Evolutionary conservation across 2,888 invertebrate genomes (phyloP).

Genomic region (Diachrysia chrysitis): DNA sequence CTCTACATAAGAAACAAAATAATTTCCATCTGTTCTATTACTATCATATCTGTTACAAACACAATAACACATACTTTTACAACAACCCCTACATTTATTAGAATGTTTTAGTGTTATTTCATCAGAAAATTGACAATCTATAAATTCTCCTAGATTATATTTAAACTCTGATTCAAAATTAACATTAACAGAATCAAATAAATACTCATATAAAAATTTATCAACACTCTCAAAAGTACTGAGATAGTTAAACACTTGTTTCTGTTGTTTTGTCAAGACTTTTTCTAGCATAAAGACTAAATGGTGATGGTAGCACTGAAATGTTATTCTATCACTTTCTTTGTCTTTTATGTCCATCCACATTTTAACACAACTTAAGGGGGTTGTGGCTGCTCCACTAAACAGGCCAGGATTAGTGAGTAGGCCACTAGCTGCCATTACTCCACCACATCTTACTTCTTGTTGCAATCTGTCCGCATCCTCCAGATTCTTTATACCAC

Average conservation of each 20-base stretch:
- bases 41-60: slow-evolving; percentile 77
- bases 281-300: slow-evolving; percentile 98
- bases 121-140: slow-evolving; percentile 78
- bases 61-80: slow-evolving; percentile 80
- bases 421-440: slow-evolving; percentile 98
- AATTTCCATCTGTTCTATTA: slow-evolving; percentile 74
- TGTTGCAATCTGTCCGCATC: slow-evolving; percentile 92
- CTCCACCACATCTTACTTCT: slow-evolving; percentile 93
- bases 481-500: slow-evolving; percentile 93
- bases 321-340: slow-evolving; percentile 91
- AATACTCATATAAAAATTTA: slow-evolving; percentile 91
- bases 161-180: slow-evolving; percentile 59
- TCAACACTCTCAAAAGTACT: slow-evolving; percentile 91
- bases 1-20: slow-evolving; percentile 76
- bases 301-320: slow-evolving; percentile 98
- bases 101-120: slow-evolving; percentile 81
- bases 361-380: slow-evolving; percentile 93
- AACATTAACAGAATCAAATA: slow-evolving; percentile 72
- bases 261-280: slow-evolving; percentile 92
- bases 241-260: slow-evolving; percentile 94
- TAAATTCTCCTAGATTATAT: slow-evolving; percentile 71
- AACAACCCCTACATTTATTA: slow-evolving; percentile 81
- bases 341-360: slow-evolving; percentile 93
- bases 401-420: slow-evolving; percentile 97
- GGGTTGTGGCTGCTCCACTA: slow-evolving; percentile 92